A percentile compares a stretch with the other conserved stretches of the same genome.
Evolutionary conservation across 2,113 vertebrate species (phyloP).

Genomic region (Sarotherodon lohbergeri): DNA sequence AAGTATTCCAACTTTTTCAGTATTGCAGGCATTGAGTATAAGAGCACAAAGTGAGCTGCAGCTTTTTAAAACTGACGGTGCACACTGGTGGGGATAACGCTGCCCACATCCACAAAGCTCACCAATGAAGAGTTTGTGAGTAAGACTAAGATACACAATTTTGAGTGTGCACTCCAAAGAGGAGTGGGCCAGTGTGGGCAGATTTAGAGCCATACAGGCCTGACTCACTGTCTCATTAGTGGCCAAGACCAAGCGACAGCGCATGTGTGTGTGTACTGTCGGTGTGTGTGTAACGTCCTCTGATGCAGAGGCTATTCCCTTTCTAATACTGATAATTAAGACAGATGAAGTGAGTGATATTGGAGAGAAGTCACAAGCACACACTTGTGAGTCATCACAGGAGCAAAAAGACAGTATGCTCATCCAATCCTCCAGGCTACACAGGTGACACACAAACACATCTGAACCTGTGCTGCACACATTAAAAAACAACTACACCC

Average conservation of each 20-base stretch:
- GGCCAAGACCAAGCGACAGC: neutral
- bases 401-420: neutral
- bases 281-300: neutral
- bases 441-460: neutral
- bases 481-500: neutral
- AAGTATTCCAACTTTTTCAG: neutral
- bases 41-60: neutral
- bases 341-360: constrained; percentile 32
- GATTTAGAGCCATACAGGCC: constrained; percentile 4
- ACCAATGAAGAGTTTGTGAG: neutral
- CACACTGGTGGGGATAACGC: neutral
- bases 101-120: neutral
- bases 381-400: neutral
- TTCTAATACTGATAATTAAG: constrained; percentile 35
- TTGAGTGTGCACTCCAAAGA: neutral
- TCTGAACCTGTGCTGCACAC: neutral
- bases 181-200: neutral
- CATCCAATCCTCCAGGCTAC: neutral
- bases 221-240: constrained; percentile 24
- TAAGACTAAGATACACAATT: neutral
- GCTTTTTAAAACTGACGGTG: neutral
- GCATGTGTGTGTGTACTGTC: neutral
- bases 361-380: constrained; percentile 16
- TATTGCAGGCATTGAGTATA: neutral
- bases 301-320: constrained; percentile 2